Evolutionary conservation across 2,113 vertebrate species (phyloP).

Genomic region (Glareola pratincola): DNA sequence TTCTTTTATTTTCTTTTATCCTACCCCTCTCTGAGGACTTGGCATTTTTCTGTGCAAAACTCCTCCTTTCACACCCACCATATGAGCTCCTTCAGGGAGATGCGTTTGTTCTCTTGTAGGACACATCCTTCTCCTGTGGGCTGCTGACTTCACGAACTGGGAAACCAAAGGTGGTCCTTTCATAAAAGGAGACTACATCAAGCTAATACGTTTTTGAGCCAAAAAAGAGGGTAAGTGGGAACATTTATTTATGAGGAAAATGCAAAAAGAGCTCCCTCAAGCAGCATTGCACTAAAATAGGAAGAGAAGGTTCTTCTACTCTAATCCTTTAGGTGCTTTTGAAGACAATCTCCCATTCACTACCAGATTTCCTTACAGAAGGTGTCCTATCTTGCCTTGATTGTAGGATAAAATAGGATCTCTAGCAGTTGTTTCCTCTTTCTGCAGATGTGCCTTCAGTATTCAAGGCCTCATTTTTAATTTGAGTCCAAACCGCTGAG

Average conservation of each 20-base stretch:
- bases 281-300: background rate
- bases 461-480: background rate
- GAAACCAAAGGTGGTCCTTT: background rate
- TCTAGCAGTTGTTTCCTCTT: background rate
- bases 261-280: background rate
- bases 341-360: background rate
- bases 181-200: background rate
- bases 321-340: background rate
- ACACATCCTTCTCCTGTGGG: background rate
- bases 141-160: background rate
- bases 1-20: background rate
- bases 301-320: background rate
- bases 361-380: background rate
- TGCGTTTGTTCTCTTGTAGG: background rate
- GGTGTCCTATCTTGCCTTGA: background rate
- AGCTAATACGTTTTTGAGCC: background rate
- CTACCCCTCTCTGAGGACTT: background rate
- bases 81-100: background rate
- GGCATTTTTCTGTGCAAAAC: background rate
- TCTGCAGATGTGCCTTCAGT: background rate
- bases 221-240: background rate
- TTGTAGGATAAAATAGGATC: background rate
- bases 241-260: background rate
- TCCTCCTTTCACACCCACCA: background rate
- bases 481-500: background rate